Conservation (phyloP, 2,797 vertebrate genomes). For the Tympanoctomys barrerae region DNA sequence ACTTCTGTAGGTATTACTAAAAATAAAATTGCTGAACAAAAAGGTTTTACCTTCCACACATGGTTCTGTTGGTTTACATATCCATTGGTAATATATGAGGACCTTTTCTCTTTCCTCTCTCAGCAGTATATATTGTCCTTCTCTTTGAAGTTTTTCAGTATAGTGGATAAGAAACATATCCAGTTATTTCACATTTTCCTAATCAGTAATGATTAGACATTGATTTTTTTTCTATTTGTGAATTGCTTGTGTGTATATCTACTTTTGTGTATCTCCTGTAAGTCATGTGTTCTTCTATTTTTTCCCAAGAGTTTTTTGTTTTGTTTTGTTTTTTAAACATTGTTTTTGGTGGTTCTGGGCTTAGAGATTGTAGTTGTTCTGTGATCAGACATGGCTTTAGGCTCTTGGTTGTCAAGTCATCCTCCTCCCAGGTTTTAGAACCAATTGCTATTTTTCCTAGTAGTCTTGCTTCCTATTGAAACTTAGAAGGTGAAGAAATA, state of each 20-base stretch:
- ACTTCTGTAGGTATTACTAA: conserved; percentile 34
- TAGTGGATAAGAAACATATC: not conserved
- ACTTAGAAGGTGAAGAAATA: conserved; percentile 51
- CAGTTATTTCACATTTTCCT: conserved; percentile 54
- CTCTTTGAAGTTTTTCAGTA: conserved; percentile 1
- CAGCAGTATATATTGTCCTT: not conserved
- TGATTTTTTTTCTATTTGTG: conserved; percentile 46
- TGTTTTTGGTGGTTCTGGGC: not conserved
- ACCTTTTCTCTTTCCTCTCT: not conserved
- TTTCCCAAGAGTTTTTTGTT: not conserved
- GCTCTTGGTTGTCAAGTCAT: conserved; percentile 8
- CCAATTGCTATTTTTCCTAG: conserved; percentile 37
- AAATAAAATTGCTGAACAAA: conserved; percentile 62
- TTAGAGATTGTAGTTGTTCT: conserved; percentile 38
- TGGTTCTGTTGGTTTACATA: not conserved
- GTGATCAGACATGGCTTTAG: not conserved
- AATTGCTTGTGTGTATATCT: not conserved
- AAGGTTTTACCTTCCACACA: conserved; percentile 36
- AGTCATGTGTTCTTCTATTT: not conserved
- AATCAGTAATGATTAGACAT: not conserved
- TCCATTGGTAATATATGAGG: not conserved
- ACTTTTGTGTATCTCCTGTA: not conserved
- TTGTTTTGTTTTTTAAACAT: conserved; percentile 48
- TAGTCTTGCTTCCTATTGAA: conserved; percentile 43
- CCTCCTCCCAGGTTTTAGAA: conserved; percentile 29